A percentile compares a stretch with the other conserved stretches of the same genome.
Evolutionary conservation across 2,113 vertebrate species (phyloP).

Genomic region (Willisornis vidua): DNA sequence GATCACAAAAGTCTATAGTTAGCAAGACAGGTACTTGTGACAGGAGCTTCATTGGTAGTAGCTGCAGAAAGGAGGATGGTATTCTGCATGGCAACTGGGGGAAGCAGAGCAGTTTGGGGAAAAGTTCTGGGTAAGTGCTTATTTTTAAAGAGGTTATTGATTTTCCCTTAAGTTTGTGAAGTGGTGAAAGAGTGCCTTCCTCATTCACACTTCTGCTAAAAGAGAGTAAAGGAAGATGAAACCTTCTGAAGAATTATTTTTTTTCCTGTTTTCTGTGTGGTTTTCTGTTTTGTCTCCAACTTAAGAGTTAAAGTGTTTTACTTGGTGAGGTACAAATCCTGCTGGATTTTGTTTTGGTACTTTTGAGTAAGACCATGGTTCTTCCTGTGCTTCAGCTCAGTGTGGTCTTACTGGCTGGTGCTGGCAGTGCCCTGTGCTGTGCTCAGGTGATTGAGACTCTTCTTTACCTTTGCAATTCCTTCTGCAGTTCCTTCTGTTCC

Average conservation of each 20-base stretch:
- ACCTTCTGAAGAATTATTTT: background rate
- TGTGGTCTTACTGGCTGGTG: background rate
- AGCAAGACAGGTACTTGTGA: background rate
- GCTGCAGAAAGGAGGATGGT: background rate
- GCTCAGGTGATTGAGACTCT: background rate
- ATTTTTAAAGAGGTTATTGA: background rate
- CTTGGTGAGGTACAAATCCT: background rate
- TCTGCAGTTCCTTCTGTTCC: background rate
- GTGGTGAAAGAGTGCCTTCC: background rate
- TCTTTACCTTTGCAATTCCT: background rate
- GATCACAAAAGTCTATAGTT: background rate
- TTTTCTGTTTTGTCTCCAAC: background rate
- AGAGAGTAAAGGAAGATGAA: background rate
- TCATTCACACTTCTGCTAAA: background rate
- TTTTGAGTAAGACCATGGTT: background rate
- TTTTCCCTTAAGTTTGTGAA: background rate
- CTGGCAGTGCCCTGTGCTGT: background rate
- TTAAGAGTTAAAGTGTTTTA: background rate
- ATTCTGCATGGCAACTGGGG: background rate
- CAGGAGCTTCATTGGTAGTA: background rate
- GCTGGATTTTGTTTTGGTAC: background rate
- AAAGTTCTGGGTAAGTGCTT: background rate
- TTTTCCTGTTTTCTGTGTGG: background rate
- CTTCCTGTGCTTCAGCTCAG: background rate
- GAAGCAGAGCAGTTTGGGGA: background rate